These are phyloP conservation scores for Chymomyza fuscimana DNA, from an alignment of 2,888 invertebrate genomes.

Conservation along the genomic window DNA sequence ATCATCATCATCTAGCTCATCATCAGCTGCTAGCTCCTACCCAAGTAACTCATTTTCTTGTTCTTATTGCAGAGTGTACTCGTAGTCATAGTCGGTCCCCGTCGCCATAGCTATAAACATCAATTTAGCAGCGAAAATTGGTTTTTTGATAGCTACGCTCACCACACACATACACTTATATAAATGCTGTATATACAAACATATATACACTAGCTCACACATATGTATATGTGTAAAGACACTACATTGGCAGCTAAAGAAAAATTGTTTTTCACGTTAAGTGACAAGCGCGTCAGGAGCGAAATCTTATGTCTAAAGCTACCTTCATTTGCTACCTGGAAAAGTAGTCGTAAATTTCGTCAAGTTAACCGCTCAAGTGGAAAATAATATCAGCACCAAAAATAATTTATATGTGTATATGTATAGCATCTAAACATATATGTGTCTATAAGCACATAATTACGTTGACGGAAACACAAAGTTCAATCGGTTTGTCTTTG, in stretches of 20 bases:
- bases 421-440: background rate
- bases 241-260: constrained; percentile 45
- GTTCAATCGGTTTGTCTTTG: background rate
- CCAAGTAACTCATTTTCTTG: constrained; percentile 4
- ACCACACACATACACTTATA: constrained; percentile 16
- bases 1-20: background rate
- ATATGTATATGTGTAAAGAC: background rate
- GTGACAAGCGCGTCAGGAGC: constrained; percentile 57
- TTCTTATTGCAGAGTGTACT: constrained; percentile 40
- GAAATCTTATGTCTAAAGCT: constrained; percentile 41
- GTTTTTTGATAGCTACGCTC: constrained; percentile 67
- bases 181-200: constrained; percentile 13
- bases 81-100: constrained; percentile 48
- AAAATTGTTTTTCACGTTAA: constrained; percentile 74
- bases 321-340: constrained; percentile 21
- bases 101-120: constrained; percentile 70
- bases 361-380: constrained; percentile 61
- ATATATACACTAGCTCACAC: constrained; percentile 19
- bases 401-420: background rate
- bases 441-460: background rate
- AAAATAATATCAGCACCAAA: constrained; percentile 53
- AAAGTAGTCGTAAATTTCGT: constrained; percentile 44
- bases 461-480: background rate
- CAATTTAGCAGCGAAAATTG: constrained; percentile 74
- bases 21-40: background rate